Conservation (phyloP, 2,113 vertebrate species). For the Turnix velox region DNA sequence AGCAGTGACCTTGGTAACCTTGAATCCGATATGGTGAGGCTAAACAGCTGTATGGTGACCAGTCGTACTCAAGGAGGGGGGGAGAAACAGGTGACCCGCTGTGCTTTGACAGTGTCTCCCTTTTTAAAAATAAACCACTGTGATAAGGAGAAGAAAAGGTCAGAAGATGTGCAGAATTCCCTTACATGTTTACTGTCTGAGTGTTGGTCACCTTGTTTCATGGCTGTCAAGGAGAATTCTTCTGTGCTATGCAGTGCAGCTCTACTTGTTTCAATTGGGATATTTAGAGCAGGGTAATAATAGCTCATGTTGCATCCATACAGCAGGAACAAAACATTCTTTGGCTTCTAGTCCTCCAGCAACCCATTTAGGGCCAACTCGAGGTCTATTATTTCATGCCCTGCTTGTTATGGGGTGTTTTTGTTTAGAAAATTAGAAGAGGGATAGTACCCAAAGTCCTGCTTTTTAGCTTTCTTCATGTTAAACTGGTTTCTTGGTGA, state of each 20-base stretch:
- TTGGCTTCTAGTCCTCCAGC: neutral
- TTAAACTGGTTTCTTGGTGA: neutral
- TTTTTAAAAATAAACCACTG: neutral
- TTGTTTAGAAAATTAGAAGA: neutral
- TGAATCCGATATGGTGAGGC: neutral
- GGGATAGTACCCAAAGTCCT: neutral
- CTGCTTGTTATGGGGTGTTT: neutral
- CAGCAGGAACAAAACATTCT: neutral
- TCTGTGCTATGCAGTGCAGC: neutral
- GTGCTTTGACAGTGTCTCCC: neutral
- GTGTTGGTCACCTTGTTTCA: neutral
- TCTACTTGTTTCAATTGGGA: neutral
- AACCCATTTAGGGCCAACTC: constrained; percentile 6
- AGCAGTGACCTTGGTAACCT: neutral
- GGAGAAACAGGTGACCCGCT: neutral
- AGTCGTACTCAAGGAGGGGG: neutral
- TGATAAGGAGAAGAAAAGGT: neutral
- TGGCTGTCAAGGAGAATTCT: neutral
- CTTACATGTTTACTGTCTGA: neutral
- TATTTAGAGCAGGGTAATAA: constrained; percentile 31
- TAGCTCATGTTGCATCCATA: neutral
- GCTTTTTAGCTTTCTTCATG: neutral
- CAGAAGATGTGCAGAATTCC: neutral
- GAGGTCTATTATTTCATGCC: neutral
- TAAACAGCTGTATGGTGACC: neutral